These are phyloP conservation scores for Drosophila mimica DNA, from an alignment of 2,888 invertebrate genomes.

Conservation along the genomic window DNA sequence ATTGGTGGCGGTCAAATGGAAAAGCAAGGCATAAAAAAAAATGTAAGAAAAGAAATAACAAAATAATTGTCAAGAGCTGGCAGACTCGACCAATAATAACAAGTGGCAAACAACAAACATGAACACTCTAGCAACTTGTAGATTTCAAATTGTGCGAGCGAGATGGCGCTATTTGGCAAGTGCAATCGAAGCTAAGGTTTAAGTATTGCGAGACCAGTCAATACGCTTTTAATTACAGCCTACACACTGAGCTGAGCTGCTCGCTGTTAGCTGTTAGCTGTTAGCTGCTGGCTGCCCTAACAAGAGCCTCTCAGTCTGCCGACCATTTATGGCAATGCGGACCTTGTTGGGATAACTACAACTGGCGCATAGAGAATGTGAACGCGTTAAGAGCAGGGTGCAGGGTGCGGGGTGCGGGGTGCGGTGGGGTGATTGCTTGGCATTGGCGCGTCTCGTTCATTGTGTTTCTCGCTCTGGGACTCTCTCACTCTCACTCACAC, in stretches of 20 bases:
- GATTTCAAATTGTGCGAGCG: slow-evolving; percentile 54
- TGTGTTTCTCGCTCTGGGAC: slow-evolving; percentile 2
- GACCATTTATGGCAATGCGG: slow-evolving; percentile 76
- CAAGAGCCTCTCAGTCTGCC: slow-evolving; percentile 56
- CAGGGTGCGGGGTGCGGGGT: too few species aligned
- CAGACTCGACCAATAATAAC: slow-evolving; percentile 58
- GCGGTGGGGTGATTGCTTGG: slow-evolving; percentile 35
- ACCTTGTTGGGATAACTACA: slow-evolving; percentile 58
- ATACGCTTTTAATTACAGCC: slow-evolving; percentile 78
- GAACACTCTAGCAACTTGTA: slow-evolving; percentile 9
- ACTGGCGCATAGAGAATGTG: slow-evolving; percentile 18
- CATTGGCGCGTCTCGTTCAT: slow-evolving; percentile 50
- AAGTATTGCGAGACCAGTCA: slow-evolving; percentile 63
- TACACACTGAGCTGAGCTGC: slow-evolving; percentile 54
- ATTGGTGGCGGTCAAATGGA: slow-evolving; percentile 55
- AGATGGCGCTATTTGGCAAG: slow-evolving; percentile 46
- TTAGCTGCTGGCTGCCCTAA: slow-evolving; percentile 58
- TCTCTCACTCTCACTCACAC: slow-evolving; percentile 10
- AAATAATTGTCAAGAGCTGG: slow-evolving; percentile 53
- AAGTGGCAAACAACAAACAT: slow-evolving; percentile 40
- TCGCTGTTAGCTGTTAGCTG: neutral
- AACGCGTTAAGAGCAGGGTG: slow-evolving; percentile 9
- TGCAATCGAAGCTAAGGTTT: slow-evolving; percentile 53
- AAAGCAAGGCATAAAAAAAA: slow-evolving; percentile 33
- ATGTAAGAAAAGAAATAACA: slow-evolving; percentile 11